These are phyloP conservation scores for Bugula neritina DNA, from an alignment of 2,888 invertebrate species.

Conservation along the genomic window DNA sequence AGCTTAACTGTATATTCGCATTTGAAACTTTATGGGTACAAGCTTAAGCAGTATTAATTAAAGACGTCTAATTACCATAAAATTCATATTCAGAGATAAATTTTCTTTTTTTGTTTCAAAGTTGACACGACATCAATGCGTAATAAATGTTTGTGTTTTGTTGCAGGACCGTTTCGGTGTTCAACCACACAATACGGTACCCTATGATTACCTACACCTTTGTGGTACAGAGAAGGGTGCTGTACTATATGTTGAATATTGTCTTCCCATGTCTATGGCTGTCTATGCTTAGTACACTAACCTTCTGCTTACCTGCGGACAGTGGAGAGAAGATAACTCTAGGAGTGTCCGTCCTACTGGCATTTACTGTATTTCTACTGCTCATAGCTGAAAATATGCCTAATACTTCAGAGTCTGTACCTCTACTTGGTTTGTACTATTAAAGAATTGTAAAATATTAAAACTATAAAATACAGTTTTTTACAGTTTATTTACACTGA, in stretches of 20 bases:
- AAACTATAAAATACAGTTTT: no score
- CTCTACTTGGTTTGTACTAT: slow-evolving; percentile 56
- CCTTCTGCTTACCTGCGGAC: slow-evolving; percentile 53
- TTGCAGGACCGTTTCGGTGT: no score
- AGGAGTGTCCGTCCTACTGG: slow-evolving; percentile 54
- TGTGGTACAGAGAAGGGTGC: slow-evolving; percentile 49
- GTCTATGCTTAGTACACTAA: slow-evolving; percentile 49
- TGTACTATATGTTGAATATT: slow-evolving; percentile 53
- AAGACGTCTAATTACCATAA: no score
- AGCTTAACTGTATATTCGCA: no score
- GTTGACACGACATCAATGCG: no score
- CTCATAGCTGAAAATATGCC: slow-evolving; percentile 56
- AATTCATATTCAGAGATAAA: no score
- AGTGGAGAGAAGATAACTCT: slow-evolving; percentile 53
- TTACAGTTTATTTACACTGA: no score
- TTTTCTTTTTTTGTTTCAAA: no score
- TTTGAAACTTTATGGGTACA: no score
- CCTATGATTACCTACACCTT: slow-evolving; percentile 59
- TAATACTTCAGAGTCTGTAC: slow-evolving; percentile 55
- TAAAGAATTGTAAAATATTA: no score
- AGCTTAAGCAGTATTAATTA: no score
- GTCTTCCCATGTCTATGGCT: slow-evolving; percentile 54
- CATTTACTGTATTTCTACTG: slow-evolving; percentile 56
- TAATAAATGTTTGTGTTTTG: no score
- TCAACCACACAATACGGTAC: slow-evolving; percentile 57